phyloP scores from a whole-genome alignment of 2,797 vertebrate genomes.

The Chelon labrosus region DNA sequence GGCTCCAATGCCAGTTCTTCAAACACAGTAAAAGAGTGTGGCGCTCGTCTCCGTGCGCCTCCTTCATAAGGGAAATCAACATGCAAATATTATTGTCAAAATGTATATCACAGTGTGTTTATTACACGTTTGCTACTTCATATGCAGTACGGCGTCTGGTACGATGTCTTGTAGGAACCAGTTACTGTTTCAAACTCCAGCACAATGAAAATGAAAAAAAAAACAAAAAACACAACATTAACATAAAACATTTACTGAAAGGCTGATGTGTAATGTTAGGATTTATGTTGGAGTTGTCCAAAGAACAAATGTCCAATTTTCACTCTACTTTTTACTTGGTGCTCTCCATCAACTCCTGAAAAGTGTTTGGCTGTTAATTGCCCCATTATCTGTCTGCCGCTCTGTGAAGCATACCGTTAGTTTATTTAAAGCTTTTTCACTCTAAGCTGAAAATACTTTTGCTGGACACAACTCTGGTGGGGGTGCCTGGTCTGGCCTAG shows the following conservation, averaged over 20 bases:
- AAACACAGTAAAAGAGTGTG: slow-evolving; percentile 30
- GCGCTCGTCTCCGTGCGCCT: slow-evolving; percentile 30
- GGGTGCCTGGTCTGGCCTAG: too few relatives aligned
- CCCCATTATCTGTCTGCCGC: too few relatives aligned
- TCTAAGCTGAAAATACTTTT: neutral
- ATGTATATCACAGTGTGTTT: neutral
- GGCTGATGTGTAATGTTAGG: neutral
- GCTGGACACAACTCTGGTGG: neutral
- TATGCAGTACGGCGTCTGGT: neutral
- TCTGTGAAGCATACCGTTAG: neutral
- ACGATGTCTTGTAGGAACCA: neutral
- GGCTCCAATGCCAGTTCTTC: slow-evolving; percentile 16
- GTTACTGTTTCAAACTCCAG: neutral
- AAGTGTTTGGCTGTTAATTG: neutral
- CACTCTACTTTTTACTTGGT: neutral
- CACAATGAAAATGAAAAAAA: neutral
- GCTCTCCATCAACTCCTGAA: neutral
- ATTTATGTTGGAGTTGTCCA: neutral
- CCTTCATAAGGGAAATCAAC: slow-evolving; percentile 41
- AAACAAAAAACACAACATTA: neutral
- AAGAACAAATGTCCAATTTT: neutral
- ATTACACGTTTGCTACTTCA: neutral
- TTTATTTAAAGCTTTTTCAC: neutral
- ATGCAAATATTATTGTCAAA: slow-evolving; percentile 14
- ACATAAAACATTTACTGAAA: neutral